These are phyloP conservation scores for Valencia hispanica DNA, from an alignment of 2,797 vertebrate genomes.

Conservation along the genomic window DNA sequence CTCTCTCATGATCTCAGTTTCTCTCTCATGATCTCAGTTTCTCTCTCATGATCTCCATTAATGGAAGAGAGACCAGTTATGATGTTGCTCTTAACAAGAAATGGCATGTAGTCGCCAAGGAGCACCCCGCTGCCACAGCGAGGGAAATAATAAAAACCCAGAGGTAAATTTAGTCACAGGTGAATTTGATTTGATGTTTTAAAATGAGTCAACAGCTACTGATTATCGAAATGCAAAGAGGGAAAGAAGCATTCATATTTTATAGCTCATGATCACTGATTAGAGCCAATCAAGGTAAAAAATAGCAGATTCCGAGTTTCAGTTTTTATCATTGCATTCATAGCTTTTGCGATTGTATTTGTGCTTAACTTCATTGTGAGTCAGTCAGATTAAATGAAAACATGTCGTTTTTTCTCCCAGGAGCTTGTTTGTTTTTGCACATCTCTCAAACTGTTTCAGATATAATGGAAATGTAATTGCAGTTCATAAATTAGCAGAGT, in stretches of 20 bases:
- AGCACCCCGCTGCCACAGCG: slow-evolving; percentile 48
- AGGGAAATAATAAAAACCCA: slow-evolving; percentile 72
- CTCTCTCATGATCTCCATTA: slow-evolving; percentile 70
- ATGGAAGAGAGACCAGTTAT: slow-evolving; percentile 72
- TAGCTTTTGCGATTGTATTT: slow-evolving; percentile 7
- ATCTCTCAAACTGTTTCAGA: slow-evolving; percentile 1
- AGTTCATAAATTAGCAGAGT: not conserved
- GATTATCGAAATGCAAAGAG: slow-evolving; percentile 70
- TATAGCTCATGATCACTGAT: slow-evolving; percentile 52
- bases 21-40: slow-evolving; percentile 29
- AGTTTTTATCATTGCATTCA: not conserved
- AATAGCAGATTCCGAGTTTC: not conserved
- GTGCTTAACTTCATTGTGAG: not conserved
- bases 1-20: not conserved
- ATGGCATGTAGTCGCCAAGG: slow-evolving; percentile 71
- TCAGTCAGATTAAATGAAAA: not conserved
- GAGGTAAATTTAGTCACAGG: slow-evolving; percentile 69
- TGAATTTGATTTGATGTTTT: slow-evolving; percentile 78
- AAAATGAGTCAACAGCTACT: slow-evolving; percentile 79
- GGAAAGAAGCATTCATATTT: slow-evolving; percentile 73
- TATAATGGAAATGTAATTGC: slow-evolving; percentile 2
- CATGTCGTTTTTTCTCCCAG: slow-evolving; percentile 1
- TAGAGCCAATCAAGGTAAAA: not conserved
- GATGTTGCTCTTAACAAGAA: slow-evolving; percentile 77
- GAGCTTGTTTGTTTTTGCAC: slow-evolving; percentile 14